A percentile compares a stretch with the other conserved stretches of the same genome.
Evolutionary conservation across 2,113 vertebrate genomes (phyloP).

Genomic region (Laticauda laticaudata): DNA sequence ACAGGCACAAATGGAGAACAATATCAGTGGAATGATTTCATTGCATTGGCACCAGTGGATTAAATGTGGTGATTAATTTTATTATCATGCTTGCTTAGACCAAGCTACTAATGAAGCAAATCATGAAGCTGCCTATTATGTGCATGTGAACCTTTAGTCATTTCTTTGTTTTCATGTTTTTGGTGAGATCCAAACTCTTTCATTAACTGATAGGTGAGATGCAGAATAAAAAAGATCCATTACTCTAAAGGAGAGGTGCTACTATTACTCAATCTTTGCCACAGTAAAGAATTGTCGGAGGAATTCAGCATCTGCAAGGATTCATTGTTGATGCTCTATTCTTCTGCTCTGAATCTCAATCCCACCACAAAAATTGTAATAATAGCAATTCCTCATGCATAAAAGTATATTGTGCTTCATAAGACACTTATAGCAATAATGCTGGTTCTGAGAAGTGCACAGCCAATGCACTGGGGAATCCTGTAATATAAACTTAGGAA

Average conservation of each 20-base stretch:
- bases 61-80: constrained; percentile 54
- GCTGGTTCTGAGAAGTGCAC: not conserved
- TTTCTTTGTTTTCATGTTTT: not conserved
- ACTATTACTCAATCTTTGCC: not conserved
- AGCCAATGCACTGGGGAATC: not conserved
- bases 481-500: not conserved
- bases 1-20: not conserved
- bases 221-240: not conserved
- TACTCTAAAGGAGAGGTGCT: not conserved
- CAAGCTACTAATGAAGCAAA: constrained; percentile 53
- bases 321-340: not conserved
- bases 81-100: constrained; percentile 33
- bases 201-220: not conserved
- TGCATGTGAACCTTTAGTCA: not conserved
- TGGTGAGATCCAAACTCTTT: not conserved
- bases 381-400: not conserved
- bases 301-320: not conserved
- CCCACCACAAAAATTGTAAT: constrained; percentile 1
- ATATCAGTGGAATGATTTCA: accelerated
- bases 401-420: not conserved
- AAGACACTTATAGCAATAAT: not conserved
- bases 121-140: not conserved
- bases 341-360: not conserved
- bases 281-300: not conserved
- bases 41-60: not conserved